Conservation (phyloP, 2,113 vertebrate genomes). For the Prunella fulvescens region DNA sequence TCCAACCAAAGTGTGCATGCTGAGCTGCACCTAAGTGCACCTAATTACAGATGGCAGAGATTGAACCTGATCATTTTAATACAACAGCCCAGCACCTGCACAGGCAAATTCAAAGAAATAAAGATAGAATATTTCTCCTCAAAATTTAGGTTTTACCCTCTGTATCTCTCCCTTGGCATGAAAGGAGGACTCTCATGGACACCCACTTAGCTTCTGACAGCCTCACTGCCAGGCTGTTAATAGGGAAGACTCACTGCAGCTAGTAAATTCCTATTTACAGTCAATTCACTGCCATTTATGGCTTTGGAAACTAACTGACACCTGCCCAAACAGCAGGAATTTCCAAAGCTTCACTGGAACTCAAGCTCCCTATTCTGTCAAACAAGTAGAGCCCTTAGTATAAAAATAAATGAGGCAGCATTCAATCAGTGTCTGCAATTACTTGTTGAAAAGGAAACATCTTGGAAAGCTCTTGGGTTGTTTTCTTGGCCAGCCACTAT, state of each 20-base stretch:
- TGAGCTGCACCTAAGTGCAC: not conserved
- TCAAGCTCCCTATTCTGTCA: not conserved
- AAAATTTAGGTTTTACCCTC: not conserved
- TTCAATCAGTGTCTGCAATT: not conserved
- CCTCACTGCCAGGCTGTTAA: not conserved
- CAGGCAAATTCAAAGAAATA: not conserved
- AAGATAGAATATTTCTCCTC: not conserved
- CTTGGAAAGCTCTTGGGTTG: not conserved
- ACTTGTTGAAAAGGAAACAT: constrained; percentile 12
- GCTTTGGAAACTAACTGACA: constrained; percentile 11
- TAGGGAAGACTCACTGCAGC: not conserved
- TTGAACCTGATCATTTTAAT: not conserved
- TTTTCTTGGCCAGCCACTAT: not conserved
- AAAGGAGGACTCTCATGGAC: not conserved
- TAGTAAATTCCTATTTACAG: not conserved
- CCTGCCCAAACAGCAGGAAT: not conserved
- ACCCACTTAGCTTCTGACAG: not conserved
- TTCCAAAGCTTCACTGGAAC: not conserved
- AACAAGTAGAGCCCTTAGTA: not conserved
- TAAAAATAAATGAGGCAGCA: not conserved
- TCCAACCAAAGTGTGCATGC: not conserved
- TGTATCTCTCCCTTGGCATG: not conserved
- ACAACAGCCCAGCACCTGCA: not conserved
- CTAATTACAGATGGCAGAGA: not conserved
- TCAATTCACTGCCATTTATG: not conserved